Evolutionary conservation across 2,797 vertebrate species (phyloP).

Genomic region (Premnoplex brunnescens): DNA sequence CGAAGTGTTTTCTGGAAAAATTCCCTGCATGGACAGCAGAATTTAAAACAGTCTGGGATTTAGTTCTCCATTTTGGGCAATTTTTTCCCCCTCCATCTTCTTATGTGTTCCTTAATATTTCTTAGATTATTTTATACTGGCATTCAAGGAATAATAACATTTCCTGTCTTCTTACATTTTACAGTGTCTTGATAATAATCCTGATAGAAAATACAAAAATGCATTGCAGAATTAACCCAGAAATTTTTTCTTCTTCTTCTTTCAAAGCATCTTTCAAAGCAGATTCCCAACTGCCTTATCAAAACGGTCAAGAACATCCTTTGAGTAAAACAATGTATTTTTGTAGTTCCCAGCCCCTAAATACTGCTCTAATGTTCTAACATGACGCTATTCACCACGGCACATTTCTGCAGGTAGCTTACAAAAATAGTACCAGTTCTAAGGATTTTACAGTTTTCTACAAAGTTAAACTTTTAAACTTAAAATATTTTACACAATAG

Average conservation of each 20-base stretch:
- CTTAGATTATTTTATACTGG: neutral
- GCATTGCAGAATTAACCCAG: neutral
- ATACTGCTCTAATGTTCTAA: neutral
- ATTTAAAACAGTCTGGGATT: neutral
- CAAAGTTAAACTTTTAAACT: slow-evolving; percentile 75
- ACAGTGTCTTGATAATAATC: neutral
- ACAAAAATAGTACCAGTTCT: slow-evolving; percentile 41
- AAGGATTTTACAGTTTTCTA: slow-evolving; percentile 31
- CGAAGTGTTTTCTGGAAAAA: neutral
- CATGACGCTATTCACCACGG: neutral
- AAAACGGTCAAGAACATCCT: neutral
- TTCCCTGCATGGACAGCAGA: neutral
- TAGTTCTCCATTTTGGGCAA: neutral
- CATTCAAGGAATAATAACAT: neutral
- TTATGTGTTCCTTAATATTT: neutral
- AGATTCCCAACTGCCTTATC: neutral
- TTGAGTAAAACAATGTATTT: slow-evolving; percentile 1
- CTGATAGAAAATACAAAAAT: neutral
- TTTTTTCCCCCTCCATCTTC: neutral
- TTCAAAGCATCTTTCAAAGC: neutral
- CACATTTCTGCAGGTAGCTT: neutral
- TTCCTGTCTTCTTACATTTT: neutral
- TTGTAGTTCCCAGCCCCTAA: neutral
- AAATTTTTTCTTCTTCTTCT: neutral
- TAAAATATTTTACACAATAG: slow-evolving; percentile 71